These are phyloP conservation scores for Hydrophis major DNA, from an alignment of 2,797 vertebrate species.

Conservation along the genomic window DNA sequence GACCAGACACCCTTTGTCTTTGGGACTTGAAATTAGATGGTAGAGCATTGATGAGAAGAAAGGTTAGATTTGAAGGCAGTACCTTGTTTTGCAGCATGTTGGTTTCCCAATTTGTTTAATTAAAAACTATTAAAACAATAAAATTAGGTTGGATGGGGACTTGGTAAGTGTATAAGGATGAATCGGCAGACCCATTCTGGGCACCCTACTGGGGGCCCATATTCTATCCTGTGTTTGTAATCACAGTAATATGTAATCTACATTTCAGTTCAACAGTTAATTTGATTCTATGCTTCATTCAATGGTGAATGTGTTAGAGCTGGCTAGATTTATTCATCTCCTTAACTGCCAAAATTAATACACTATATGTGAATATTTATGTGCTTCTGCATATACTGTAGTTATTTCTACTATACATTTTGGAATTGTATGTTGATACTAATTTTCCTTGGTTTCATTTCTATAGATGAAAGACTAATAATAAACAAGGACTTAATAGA, in stretches of 20 bases:
- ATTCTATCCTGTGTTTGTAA: not conserved
- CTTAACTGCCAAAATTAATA: not conserved
- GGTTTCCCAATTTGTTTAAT: not conserved
- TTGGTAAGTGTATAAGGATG: not conserved
- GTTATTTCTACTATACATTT: not conserved
- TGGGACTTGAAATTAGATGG: not conserved
- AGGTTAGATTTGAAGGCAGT: not conserved
- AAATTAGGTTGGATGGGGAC: not conserved
- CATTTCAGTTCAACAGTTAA: not conserved
- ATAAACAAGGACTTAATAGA: not conserved
- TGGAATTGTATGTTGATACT: not conserved
- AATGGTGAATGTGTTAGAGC: not conserved
- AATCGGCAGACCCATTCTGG: not conserved
- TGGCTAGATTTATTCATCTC: not conserved
- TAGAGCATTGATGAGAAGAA: not conserved
- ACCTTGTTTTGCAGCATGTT: not conserved
- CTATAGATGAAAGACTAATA: not conserved
- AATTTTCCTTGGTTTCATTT: not conserved
- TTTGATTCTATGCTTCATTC: not conserved
- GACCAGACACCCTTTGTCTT: not conserved
- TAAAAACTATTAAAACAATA: not conserved
- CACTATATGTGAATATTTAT: not conserved
- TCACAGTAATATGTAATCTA: slow-evolving; percentile 1
- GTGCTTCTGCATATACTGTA: not conserved
- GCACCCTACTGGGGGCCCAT: not conserved